Evolutionary conservation across 2,888 invertebrate species (phyloP).

Genomic region (Acronicta psi): DNA sequence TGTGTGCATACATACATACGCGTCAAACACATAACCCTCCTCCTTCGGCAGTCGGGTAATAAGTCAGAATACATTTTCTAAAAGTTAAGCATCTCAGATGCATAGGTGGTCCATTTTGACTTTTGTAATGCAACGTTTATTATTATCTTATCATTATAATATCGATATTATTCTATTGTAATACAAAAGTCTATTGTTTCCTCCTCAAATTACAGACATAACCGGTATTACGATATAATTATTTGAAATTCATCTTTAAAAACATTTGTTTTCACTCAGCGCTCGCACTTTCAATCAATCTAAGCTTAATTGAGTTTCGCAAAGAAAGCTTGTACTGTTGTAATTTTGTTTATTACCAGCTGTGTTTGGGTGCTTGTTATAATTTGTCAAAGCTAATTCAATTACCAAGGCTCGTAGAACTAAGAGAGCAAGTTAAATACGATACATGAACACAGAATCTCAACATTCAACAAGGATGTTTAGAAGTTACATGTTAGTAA

Average conservation of each 20-base stretch:
- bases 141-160: too few species aligned
- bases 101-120: too few species aligned
- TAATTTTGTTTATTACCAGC: conserved; percentile 41
- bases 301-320: conserved; percentile 27
- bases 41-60: too few species aligned
- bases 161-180: background rate
- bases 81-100: too few species aligned
- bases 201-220: background rate
- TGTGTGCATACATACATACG: too few species aligned
- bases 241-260: background rate
- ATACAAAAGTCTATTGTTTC: background rate
- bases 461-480: background rate
- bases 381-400: conserved; percentile 48
- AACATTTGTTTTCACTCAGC: conserved; percentile 3
- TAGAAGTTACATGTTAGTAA: conserved; percentile 5
- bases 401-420: conserved; percentile 19
- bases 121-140: too few species aligned
- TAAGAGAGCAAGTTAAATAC: conserved; percentile 14
- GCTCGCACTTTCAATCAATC: conserved; percentile 20
- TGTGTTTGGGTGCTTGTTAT: conserved; percentile 25
- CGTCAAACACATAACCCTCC: too few species aligned
- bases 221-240: background rate
- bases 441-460: conserved; percentile 8
- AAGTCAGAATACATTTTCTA: too few species aligned
- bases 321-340: conserved; percentile 32